Percentiles rank a stretch among this genome's conserved stretches.
Conservation (phyloP, 1,140 invertebrate species). For the Anthonomus grandis region DNA sequence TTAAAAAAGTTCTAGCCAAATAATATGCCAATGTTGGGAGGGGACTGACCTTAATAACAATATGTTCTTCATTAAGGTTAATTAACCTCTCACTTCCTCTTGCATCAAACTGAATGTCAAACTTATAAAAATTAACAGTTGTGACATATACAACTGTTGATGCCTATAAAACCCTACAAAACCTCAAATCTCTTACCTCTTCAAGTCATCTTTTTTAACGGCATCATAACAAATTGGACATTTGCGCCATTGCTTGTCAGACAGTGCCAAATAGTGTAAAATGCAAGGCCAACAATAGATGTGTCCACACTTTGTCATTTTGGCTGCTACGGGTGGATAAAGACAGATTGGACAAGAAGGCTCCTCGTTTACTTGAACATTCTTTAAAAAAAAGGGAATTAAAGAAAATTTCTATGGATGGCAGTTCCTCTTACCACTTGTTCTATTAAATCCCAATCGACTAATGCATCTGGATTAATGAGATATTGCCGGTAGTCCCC, state of each 20-base stretch:
- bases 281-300: constrained; percentile 95
- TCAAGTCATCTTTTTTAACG: constrained; percentile 74
- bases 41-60: background rate
- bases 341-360: constrained; percentile 91
- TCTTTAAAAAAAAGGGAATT: constrained; percentile 45
- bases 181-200: too few species aligned
- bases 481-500: constrained; percentile 75
- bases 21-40: too few species aligned
- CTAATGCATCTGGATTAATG: constrained; percentile 80
- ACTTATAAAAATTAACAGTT: too few species aligned
- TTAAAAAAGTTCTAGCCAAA: too few species aligned
- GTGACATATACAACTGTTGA: too few species aligned
- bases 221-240: constrained; percentile 88
- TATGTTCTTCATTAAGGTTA: background rate
- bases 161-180: too few species aligned
- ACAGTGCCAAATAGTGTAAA: constrained; percentile 84
- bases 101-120: too few species aligned
- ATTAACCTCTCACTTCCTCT: background rate
- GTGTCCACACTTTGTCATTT: constrained; percentile 93
- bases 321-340: constrained; percentile 74
- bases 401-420: background rate
- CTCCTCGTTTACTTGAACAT: constrained; percentile 61
- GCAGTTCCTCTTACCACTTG: constrained; percentile 72
- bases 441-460: constrained; percentile 89
- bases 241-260: constrained; percentile 71